Evolutionary conservation across 2,888 invertebrate genomes (phyloP).

Genomic region (Bembecia ichneumoniformis): DNA sequence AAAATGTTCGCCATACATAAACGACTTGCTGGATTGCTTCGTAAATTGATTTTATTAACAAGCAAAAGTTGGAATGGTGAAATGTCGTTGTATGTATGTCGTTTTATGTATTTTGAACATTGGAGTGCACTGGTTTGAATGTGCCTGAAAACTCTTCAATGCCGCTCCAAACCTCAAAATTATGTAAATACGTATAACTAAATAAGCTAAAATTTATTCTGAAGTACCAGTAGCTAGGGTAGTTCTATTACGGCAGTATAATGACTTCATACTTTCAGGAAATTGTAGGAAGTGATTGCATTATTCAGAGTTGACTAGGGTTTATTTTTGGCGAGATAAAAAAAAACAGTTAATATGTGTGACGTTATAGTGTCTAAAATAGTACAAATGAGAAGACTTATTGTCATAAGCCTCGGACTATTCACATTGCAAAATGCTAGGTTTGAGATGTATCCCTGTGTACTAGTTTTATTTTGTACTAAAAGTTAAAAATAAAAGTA

Average conservation of each 20-base stretch:
- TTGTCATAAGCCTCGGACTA: slow-evolving; percentile 73
- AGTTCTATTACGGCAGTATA: slow-evolving; percentile 43
- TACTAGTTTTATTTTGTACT: slow-evolving; percentile 75
- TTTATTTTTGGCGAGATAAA: slow-evolving; percentile 54
- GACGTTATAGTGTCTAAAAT: slow-evolving; percentile 72
- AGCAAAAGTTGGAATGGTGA: neutral
- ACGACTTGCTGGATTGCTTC: slow-evolving; percentile 17
- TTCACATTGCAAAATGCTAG: slow-evolving; percentile 72
- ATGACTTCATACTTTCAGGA: slow-evolving; percentile 33
- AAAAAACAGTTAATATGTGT: slow-evolving; percentile 54
- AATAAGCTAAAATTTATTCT: slow-evolving; percentile 49
- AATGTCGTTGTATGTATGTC: slow-evolving; percentile 14
- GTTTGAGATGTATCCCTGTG: slow-evolving; percentile 74
- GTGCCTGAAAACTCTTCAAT: slow-evolving; percentile 69
- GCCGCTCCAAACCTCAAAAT: slow-evolving; percentile 72
- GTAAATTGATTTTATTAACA: slow-evolving; percentile 1
- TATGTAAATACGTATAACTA: slow-evolving; percentile 44
- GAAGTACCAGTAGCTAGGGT: slow-evolving; percentile 47
- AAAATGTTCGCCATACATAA: slow-evolving; percentile 54
- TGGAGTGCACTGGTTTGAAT: slow-evolving; percentile 66
- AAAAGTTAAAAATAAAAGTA: slow-evolving; percentile 73
- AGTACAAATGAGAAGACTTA: slow-evolving; percentile 75
- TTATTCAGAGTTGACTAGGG: slow-evolving; percentile 68
- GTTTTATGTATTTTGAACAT: slow-evolving; percentile 57
- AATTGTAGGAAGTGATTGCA: slow-evolving; percentile 64